Percentiles rank a stretch among this genome's conserved stretches.
Evolutionary conservation across 2,113 vertebrate genomes (phyloP).

Genomic region (Nycticorax nycticorax): DNA sequence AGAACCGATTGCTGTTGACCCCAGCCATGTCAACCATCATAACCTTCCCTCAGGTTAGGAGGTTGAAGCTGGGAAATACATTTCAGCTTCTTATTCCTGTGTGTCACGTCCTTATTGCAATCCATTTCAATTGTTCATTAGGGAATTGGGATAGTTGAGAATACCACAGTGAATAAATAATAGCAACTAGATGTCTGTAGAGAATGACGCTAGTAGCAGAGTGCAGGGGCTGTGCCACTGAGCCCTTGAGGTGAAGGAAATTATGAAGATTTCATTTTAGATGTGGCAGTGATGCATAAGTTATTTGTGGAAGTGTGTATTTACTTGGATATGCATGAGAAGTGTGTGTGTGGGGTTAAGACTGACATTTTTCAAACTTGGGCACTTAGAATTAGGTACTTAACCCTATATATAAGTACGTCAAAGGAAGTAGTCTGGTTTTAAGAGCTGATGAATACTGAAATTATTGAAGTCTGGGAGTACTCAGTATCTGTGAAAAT

Average conservation of each 20-base stretch:
- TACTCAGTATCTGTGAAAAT: not conserved
- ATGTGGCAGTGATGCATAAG: not conserved
- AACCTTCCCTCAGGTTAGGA: constrained; percentile 52
- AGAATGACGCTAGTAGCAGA: not conserved
- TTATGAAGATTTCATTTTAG: constrained; percentile 2
- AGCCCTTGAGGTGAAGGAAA: constrained; percentile 22
- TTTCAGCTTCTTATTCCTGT: constrained; percentile 47
- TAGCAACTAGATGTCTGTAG: not conserved
- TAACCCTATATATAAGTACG: not conserved
- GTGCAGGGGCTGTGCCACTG: not conserved
- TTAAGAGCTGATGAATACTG: not conserved
- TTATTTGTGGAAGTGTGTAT: not conserved
- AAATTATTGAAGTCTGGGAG: not conserved
- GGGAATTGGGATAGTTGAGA: constrained; percentile 45
- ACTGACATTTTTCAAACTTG: not conserved
- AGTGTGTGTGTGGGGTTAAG: not conserved
- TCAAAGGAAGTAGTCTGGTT: not conserved
- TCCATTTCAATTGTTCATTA: constrained; percentile 55
- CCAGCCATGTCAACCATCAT: constrained; percentile 27
- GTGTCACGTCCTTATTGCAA: constrained; percentile 36
- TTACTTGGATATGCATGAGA: not conserved
- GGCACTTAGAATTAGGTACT: not conserved
- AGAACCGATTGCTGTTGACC: constrained; percentile 29
- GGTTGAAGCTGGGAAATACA: constrained; percentile 39
- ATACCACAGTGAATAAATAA: constrained; percentile 52